Evolutionary conservation across 2,113 vertebrate genomes (phyloP), one percentile per base, ranked within the genome.

Genomic region (Centropus unirufus): DNA sequence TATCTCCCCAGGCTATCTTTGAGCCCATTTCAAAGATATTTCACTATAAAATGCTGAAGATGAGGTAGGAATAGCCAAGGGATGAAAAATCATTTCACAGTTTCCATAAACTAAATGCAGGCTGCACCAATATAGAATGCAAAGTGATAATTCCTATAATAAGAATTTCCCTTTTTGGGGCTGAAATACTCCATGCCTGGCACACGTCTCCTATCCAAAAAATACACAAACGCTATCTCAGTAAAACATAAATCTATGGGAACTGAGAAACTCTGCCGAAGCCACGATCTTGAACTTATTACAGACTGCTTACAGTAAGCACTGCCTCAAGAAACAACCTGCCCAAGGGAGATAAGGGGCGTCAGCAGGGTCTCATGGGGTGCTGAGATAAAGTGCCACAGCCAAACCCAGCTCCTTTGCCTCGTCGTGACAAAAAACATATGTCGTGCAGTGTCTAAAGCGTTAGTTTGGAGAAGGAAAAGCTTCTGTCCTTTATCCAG

Each of bases 331-430:
- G 63, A 81, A 73, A 72, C 74, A 64, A 88, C 51, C 61, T 93
- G 94, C 68, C 42, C 68, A 64, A 26, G 32, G 44, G 73, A 92
- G 96, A 97, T 94, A 95, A 92, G 70, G 40, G 32, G 66, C 40
- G 67, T 46, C 42, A 90, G 55, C 52, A 76, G 39, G 5, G 34
- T 88, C 80, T 83, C 46, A 12, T 89, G 93, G 61, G 36, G 49
- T 47, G 52, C 5, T 51, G 20, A 93, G 96, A 97, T 97, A 97
- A 95, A 69, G 26, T 12, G 46, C 36, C 44, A 47, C 62, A 93
- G 82, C 69, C 83, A 89, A 92, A 62, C 61, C 85, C 51, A 92
- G 66, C 27, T 72, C 77, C 40, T 89, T 57, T 85, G 92, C 88
- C 78, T 40, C 11, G 0, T 68, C 69, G 44, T 32, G 84, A 93